A percentile compares a stretch with the other conserved stretches of the same genome.
Conservation (phyloP, 37 sponge, comb jelly and placozoan species). For the Halisarca cf. caerulea region DNA sequence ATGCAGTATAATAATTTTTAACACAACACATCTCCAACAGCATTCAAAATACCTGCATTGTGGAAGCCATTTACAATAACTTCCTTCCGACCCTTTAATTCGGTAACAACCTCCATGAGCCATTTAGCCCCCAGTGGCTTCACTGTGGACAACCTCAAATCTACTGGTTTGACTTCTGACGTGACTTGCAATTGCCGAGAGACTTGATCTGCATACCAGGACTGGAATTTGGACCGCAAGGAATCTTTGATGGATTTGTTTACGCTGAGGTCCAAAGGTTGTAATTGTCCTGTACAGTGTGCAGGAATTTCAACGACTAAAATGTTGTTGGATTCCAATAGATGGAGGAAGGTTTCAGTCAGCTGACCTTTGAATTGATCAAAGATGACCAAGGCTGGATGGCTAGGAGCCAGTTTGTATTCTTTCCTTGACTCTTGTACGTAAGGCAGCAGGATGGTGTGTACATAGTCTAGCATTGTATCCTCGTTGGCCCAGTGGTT, state of each 20-base stretch:
- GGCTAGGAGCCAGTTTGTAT: neutral
- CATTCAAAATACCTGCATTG: too few relatives aligned
- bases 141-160: neutral
- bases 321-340: neutral
- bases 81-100: too few relatives aligned
- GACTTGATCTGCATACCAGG: neutral
- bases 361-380: neutral
- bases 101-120: too few relatives aligned
- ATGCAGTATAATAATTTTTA: too few relatives aligned
- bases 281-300: neutral
- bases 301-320: neutral
- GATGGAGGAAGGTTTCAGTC: neutral
- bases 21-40: too few relatives aligned
- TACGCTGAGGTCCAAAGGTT: slow-evolving; percentile 13
- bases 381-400: slow-evolving; percentile 11
- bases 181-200: neutral
- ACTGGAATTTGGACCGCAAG: neutral
- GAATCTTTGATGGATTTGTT: slow-evolving; percentile 1
- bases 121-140: slow-evolving; percentile 13
- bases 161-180: neutral
- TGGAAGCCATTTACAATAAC: too few relatives aligned
- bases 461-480: slow-evolving; percentile 4
- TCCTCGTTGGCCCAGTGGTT: slow-evolving; percentile 29
- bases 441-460: slow-evolving; percentile 1
- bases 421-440: neutral